Conservation (phyloP, 2,888 invertebrate genomes). For the Venustoraphidia nigricollis region DNA sequence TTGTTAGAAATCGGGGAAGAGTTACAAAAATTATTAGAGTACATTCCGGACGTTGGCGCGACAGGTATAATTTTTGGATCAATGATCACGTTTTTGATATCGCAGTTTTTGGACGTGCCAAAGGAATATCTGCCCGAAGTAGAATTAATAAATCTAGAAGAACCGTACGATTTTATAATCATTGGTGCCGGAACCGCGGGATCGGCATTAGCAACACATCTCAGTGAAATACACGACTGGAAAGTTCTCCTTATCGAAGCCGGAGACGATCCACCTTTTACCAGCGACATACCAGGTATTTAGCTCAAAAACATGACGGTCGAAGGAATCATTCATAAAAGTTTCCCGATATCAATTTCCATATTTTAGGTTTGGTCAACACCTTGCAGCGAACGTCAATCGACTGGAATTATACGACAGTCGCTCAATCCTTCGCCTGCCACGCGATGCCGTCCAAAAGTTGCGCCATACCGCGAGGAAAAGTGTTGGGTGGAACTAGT, state of each 20-base stretch:
- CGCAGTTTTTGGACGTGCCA: no score
- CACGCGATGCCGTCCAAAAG: constrained; percentile 17
- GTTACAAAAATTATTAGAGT: no score
- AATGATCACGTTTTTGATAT: no score
- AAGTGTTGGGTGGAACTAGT: constrained; percentile 44
- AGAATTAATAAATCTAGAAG: not conserved
- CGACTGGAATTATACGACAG: constrained; percentile 24
- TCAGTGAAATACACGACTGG: constrained; percentile 30
- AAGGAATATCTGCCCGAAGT: not conserved
- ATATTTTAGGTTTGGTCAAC: constrained; percentile 30
- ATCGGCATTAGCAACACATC: constrained; percentile 32
- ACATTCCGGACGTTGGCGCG: no score
- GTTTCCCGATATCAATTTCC: no score
- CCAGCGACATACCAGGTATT: constrained; percentile 9
- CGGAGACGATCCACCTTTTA: constrained; percentile 31
- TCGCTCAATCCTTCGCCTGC: constrained; percentile 24
- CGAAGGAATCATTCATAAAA: not conserved
- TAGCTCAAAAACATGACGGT: not conserved
- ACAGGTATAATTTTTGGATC: no score
- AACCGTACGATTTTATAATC: not conserved
- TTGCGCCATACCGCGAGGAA: constrained; percentile 36
- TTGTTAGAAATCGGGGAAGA: no score
- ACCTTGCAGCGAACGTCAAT: constrained; percentile 17
- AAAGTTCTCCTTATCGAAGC: constrained; percentile 35
- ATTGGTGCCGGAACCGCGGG: constrained; percentile 38